Evolutionary conservation across 2,113 vertebrate genomes (phyloP), one percentile per base, ranked within the genome.

Genomic region (Bubo bubo): DNA sequence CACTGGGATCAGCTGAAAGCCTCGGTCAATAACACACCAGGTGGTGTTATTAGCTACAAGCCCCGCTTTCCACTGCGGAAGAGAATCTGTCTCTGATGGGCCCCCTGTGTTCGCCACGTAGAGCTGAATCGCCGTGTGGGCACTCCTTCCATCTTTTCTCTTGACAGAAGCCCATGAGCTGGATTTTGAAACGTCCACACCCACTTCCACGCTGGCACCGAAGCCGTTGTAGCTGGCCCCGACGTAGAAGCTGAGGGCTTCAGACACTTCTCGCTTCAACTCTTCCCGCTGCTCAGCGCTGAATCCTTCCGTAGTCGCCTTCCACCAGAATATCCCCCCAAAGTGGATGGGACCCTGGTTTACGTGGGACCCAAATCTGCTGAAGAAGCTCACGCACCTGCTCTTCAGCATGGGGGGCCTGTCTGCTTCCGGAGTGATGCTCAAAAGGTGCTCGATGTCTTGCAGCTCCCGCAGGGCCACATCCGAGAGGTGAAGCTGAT

Each of bases 261-360:
- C 7, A 8, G 47, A 91, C 5, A 60, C 37, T 28, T 68, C 80
- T 24, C 4, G 28, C 34, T 96, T 98, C 34, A 96, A 22, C 64
- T 97, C 92, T 14, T 84, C 68, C 66, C 34, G 3, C 13, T 97
- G 68, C 20, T 97, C 79, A 0, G 14, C 50, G 30, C 9, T n/a
- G 74, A 98, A 97, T 8, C 95, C 97, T 87, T 94, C 85, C 8
- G 37, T 43, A 15, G 59, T 72, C 0, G 96, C 97, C 70, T 97
- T 98, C 97, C 98, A 98, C 97, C 97, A 97, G 88, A 97, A 98
- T 81, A 98, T 97, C 19, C 97, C 98, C 35, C 98, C 98, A 18
- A 98, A 97, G 60, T 98, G 98, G 41, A 98, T 24, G 39, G 97
- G 97, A 3, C 97, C 98, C 62, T 98, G 92, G 53, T 97, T 95